Percentiles rank a stretch among this genome's conserved stretches.
phyloP scores from a whole-genome alignment of 1,140 invertebrate species.

The Tribolium madens region DNA sequence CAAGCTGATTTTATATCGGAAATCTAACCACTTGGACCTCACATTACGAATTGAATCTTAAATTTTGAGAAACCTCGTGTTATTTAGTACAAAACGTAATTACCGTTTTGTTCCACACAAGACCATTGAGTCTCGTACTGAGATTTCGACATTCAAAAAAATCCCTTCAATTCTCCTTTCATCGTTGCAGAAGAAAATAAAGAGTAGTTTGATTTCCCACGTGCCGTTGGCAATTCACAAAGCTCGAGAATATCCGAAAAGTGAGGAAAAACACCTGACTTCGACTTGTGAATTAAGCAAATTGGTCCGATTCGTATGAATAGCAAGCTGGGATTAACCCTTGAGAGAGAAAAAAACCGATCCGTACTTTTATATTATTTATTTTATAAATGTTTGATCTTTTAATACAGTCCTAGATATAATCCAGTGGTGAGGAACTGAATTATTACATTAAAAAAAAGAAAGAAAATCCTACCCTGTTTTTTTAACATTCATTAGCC shows the following conservation, averaged over 20 bases:
- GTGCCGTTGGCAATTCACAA: slow-evolving; percentile 2
- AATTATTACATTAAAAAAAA: slow-evolving; percentile 22
- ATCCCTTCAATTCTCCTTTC: slow-evolving; percentile 4
- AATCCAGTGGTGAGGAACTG: slow-evolving; percentile 8
- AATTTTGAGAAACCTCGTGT: not conserved
- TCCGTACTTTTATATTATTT: slow-evolving; percentile 22
- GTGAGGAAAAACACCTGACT: not conserved
- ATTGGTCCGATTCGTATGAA: slow-evolving; percentile 4
- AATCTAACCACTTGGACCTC: not conserved
- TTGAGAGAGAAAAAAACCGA: not conserved
- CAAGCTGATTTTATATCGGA: not conserved
- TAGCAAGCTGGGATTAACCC: slow-evolving; percentile 1
- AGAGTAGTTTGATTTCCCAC: slow-evolving; percentile 29
- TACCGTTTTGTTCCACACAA: slow-evolving; percentile 1
- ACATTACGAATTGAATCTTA: slow-evolving; percentile 17
- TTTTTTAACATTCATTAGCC: slow-evolving; percentile 25
- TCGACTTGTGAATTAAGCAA: not conserved
- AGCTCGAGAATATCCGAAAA: not conserved
- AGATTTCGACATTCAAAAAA: not conserved
- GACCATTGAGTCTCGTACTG: not conserved
- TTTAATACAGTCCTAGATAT: slow-evolving; percentile 31
- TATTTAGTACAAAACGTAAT: too few species aligned
- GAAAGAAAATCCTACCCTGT: slow-evolving; percentile 33
- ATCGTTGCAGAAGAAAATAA: not conserved
- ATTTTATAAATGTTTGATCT: slow-evolving; percentile 43